Percentiles rank a stretch among this genome's conserved stretches.
Conservation (phyloP, 2,797 vertebrate genomes). For the Schizopygopsis pylzovi region DNA sequence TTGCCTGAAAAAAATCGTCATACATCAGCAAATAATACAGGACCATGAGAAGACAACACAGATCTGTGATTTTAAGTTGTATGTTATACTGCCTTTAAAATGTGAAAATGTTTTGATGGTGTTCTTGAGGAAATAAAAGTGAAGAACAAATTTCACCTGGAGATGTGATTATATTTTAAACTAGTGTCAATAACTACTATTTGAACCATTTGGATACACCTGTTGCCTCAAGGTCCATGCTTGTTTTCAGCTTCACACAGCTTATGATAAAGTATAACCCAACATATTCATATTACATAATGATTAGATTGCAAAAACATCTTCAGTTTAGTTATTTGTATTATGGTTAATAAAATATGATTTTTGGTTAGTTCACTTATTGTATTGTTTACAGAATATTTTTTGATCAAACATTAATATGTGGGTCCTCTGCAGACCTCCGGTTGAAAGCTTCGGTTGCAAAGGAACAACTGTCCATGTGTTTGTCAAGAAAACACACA, state of each 20-base stretch:
- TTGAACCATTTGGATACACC: neutral
- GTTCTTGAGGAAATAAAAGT: neutral
- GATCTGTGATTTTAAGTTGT: neutral
- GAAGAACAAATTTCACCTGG: neutral
- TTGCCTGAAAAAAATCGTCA: neutral
- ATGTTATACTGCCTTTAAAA: conserved; percentile 22
- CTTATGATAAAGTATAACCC: no score
- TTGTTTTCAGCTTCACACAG: neutral
- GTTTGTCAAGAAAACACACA: neutral
- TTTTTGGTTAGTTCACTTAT: neutral
- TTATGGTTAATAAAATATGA: neutral
- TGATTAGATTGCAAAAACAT: neutral
- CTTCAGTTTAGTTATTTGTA: neutral
- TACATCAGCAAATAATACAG: neutral
- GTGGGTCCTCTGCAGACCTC: neutral
- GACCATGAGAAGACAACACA: neutral
- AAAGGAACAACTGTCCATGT: no score
- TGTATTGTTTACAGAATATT: neutral
- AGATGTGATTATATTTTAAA: conserved; percentile 12
- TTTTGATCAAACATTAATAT: neutral
- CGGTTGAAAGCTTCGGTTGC: no score
- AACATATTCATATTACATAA: neutral
- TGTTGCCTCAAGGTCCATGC: neutral
- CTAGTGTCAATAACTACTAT: neutral
- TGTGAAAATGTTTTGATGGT: neutral